Base-by-base conservation (phyloP, 1,140 invertebrate species). In the Drosophila subpulchrella region DNA sequence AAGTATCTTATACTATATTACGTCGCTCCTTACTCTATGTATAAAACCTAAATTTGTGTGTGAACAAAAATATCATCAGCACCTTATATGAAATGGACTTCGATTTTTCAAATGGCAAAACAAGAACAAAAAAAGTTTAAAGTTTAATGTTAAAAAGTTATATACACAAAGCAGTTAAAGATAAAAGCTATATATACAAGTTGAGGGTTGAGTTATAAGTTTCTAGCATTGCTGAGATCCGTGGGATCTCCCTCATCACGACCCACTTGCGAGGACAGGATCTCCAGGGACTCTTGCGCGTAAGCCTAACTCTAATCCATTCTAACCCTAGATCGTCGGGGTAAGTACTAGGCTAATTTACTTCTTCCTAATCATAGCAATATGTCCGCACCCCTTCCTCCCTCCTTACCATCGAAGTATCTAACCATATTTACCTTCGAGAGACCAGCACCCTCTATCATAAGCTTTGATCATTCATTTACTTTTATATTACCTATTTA, bases 51-150 rank as follows among this genome's bases (percentile, higher is more conserved):
- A 91, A 91, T 89, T 85, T 86, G 79, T 88, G 78, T 91, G 91
- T 91, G 91, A 91, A 91, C 91, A 92, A 92, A 92, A 92, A 92
- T 91, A 91, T 91, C 90, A 91, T 91, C 90, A 85, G 79, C 86
- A 90, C 89, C 89, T 84, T 77, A 79, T 77, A 79, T 82, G 75
- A 91, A 92, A 92, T 92, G 91, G 91, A 92, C 91, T 92, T 92
- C 91, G 91, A 92, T 92, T 92, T 92, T 92, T 92, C 72, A 75
- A 59, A 83, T 76, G 76, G 73, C 65, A 71, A 83, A 81, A 73
- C 42, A 68, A 65, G 65, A 54, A 55, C 66, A n/a, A 38, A 42
- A 60, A 66, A 41, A 66, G 68, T 46, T 48, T 38, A 72, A 68
- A 62, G 42, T 47, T 75, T 27, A 75, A 77, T 71, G 54, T 59